These are phyloP conservation scores for Megaleporinus macrocephalus DNA, from an alignment of 2,113 vertebrate genomes.

Conservation along the genomic window DNA sequence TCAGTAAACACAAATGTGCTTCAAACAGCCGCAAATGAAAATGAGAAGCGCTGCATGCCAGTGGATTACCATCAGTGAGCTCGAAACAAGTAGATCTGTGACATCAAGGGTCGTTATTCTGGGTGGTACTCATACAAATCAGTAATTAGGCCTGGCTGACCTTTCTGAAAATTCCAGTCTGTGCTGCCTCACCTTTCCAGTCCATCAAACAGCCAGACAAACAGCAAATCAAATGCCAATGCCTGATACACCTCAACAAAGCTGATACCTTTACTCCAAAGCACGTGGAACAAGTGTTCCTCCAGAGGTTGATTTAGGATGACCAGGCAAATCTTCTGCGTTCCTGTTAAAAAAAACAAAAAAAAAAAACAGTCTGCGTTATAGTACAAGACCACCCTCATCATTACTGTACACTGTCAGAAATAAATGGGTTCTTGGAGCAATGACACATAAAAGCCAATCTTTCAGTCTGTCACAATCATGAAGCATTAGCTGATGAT, in stretches of 20 bases:
- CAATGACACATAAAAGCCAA: too few species aligned
- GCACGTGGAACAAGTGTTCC: constrained; percentile 65
- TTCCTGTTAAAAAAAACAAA: constrained; percentile 64
- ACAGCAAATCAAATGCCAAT: constrained; percentile 38
- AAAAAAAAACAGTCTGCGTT: constrained; percentile 23
- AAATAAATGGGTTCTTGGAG: too few species aligned
- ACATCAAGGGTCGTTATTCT: neutral
- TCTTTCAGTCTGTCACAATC: too few species aligned
- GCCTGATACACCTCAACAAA: constrained; percentile 39
- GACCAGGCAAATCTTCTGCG: constrained; percentile 75
- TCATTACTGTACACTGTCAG: too few species aligned
- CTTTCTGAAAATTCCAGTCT: constrained; percentile 23
- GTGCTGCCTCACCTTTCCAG: constrained; percentile 8
- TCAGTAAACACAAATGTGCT: neutral
- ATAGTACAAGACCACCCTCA: neutral
- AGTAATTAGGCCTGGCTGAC: constrained; percentile 36
- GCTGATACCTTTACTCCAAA: constrained; percentile 80
- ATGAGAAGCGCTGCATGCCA: neutral
- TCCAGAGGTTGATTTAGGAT: constrained; percentile 80
- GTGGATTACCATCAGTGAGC: neutral
- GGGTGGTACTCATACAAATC: neutral
- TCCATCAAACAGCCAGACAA: constrained; percentile 14
- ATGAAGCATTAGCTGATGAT: too few species aligned
- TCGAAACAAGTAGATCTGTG: neutral
- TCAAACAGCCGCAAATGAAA: neutral